Percentiles rank a stretch among this genome's conserved stretches.
phyloP scores from a whole-genome alignment of 2,113 vertebrate species.

The Gymnogyps californianus region DNA sequence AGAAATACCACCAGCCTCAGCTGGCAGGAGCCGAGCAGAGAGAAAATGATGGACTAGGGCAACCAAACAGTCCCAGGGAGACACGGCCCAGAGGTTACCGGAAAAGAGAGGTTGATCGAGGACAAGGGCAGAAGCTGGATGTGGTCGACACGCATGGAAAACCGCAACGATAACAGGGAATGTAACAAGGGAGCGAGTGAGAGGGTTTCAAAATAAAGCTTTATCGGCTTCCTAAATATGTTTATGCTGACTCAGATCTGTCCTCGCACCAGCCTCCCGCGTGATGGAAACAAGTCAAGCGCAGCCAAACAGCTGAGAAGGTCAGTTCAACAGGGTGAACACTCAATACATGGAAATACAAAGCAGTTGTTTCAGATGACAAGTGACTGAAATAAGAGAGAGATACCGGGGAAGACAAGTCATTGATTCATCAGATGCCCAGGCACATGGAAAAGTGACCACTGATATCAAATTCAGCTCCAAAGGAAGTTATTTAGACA shows the following conservation, averaged over 20 bases:
- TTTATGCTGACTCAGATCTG: not conserved
- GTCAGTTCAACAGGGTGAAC: not conserved
- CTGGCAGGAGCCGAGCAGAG: rapidly evolving
- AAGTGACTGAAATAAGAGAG: not conserved
- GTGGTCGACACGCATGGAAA: not conserved
- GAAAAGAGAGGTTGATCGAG: not conserved
- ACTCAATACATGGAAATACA: not conserved
- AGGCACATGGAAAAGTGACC: not conserved
- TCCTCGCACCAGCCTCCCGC: rapidly evolving
- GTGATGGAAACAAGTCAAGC: not conserved
- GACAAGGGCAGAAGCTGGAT: not conserved
- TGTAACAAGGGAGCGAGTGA: not conserved
- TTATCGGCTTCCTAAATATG: not conserved
- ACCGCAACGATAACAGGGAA: not conserved
- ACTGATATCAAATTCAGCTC: not conserved
- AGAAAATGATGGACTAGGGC: not conserved
- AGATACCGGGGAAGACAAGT: not conserved
- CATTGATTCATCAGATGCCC: no score
- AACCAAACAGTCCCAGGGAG: not conserved
- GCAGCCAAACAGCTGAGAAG: not conserved
- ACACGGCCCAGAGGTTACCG: not conserved
- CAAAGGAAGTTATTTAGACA: not conserved
- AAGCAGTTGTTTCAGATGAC: not conserved
- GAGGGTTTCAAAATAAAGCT: not conserved
- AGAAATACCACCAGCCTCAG: not conserved